These are phyloP conservation scores for Callimorpha dominula DNA, from an alignment of 2,888 invertebrate species.

Conservation along the genomic window DNA sequence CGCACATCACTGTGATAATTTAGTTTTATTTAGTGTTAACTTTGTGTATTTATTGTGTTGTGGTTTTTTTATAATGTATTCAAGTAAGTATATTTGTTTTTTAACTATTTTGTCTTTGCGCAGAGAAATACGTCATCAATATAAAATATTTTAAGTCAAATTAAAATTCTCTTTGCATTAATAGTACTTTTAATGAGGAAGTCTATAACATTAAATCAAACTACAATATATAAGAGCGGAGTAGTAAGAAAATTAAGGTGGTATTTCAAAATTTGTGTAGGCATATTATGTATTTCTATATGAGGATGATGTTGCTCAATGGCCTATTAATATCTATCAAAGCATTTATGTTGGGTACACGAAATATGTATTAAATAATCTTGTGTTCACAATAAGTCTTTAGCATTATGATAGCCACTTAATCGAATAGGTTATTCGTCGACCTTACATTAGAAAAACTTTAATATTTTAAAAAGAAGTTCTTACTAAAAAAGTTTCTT, in stretches of 20 bases:
- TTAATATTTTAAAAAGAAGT: too few species aligned
- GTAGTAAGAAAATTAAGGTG: too few species aligned
- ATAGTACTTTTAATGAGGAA: background rate
- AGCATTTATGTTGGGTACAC: background rate
- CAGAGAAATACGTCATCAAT: background rate
- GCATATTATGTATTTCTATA: too few species aligned
- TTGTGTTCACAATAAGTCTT: background rate
- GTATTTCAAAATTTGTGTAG: too few species aligned
- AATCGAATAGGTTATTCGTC: background rate
- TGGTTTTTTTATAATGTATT: slow-evolving; percentile 51
- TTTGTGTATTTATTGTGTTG: slow-evolving; percentile 12
- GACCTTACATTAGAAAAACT: background rate
- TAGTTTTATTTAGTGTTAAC: slow-evolving; percentile 3
- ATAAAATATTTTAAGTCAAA: background rate
- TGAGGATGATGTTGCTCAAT: too few species aligned
- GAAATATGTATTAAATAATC: background rate
- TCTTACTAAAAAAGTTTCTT: too few species aligned
- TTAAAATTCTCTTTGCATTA: background rate
- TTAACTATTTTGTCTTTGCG: background rate
- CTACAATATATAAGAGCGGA: too few species aligned
- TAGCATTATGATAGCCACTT: background rate
- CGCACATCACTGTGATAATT: slow-evolving; percentile 22
- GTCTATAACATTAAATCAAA: too few species aligned
- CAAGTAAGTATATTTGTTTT: slow-evolving; percentile 49
- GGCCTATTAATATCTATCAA: background rate